Evolutionary conservation across 2,113 vertebrate genomes (phyloP), one percentile per base, ranked within the genome.

Genomic region (Oceanodroma tethys): DNA sequence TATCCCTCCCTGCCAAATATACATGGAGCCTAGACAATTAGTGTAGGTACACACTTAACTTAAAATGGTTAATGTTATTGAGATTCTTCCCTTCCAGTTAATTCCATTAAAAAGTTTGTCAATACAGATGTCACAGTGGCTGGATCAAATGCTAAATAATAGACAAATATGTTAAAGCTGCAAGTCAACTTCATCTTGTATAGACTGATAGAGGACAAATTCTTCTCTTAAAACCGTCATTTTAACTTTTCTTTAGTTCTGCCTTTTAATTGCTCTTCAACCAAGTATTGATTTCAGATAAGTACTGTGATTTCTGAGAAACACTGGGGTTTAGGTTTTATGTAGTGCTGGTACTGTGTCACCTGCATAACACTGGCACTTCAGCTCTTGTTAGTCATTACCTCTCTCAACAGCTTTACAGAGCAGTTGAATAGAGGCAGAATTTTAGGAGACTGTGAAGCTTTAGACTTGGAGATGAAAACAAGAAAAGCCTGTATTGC

Each of bases 301-400:
- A 81, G 55, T 50, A 45, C 42, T 38, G 42, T 66, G 53, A 73
- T 86, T 95, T 96, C 93, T 90, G 85, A 95, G 67, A 92, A 94
- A 59, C 16, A 40, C 16, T 55, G 7, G 5, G 10, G 17, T 36
- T 91, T 56, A 58, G 36, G 5, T 65, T 94, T 81, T 85, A 23
- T 55, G 13, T 58, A 42, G 73, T 23, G 25, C 8, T 73, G 11
- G 12, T 73, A 42, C 36, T 27, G 18, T 43, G 27, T 80, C 75
- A 81, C 45, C 23, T 65, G 43, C 16, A 25, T 40, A 93, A 65
- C 17, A 42, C 36, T 60, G 53, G 4, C 36, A 58, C 48, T 96
- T 90, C 71, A 86, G n/a, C 20, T 68, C 27, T 50, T 86, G 14
- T 48, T 80, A 92, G 34, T 53, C 59, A 67, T 90, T 82, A 45